A percentile compares a stretch with the other conserved stretches of the same genome.
These are phyloP conservation scores for Thalpophila matura DNA, from an alignment of 2,888 invertebrate species.

Conservation along the genomic window DNA sequence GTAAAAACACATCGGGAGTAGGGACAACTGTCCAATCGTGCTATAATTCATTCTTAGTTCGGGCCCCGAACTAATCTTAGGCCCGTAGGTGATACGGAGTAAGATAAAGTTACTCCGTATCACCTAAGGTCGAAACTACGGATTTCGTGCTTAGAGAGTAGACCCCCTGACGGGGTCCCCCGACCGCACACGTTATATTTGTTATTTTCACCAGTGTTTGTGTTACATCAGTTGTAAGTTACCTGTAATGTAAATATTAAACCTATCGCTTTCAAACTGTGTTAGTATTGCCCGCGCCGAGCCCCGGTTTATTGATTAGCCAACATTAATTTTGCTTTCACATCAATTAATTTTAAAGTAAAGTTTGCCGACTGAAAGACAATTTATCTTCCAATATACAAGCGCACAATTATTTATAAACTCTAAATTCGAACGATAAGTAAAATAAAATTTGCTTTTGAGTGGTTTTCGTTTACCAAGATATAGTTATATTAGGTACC, in stretches of 20 bases:
- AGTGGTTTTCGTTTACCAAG: neutral
- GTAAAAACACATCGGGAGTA: too few relatives aligned
- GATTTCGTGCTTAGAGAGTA: too few relatives aligned
- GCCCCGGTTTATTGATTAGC: conserved; percentile 28
- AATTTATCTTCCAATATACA: conserved; percentile 36
- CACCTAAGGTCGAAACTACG: too few relatives aligned
- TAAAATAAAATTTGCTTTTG: conserved; percentile 27
- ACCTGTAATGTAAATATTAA: neutral
- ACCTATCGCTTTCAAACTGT: conserved; percentile 9
- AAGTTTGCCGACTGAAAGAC: conserved; percentile 18
- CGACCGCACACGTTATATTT: too few relatives aligned
- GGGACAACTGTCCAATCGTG: too few relatives aligned
- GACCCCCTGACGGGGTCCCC: too few relatives aligned
- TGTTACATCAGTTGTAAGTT: neutral
- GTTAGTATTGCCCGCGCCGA: conserved; percentile 13
- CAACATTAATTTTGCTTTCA: conserved; percentile 29
- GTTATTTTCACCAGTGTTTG: conserved; percentile 14
- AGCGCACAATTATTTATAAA: conserved; percentile 41
- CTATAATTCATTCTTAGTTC: too few relatives aligned
- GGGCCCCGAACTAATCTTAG: too few relatives aligned
- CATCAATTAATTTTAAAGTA: conserved; percentile 34
- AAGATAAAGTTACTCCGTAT: too few relatives aligned
- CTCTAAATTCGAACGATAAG: conserved; percentile 17
- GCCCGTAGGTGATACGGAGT: too few relatives aligned
- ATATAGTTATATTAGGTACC: too few relatives aligned